These are phyloP conservation scores for Podarcis raffonei DNA, from an alignment of 2,113 vertebrate species.

Conservation along the genomic window DNA sequence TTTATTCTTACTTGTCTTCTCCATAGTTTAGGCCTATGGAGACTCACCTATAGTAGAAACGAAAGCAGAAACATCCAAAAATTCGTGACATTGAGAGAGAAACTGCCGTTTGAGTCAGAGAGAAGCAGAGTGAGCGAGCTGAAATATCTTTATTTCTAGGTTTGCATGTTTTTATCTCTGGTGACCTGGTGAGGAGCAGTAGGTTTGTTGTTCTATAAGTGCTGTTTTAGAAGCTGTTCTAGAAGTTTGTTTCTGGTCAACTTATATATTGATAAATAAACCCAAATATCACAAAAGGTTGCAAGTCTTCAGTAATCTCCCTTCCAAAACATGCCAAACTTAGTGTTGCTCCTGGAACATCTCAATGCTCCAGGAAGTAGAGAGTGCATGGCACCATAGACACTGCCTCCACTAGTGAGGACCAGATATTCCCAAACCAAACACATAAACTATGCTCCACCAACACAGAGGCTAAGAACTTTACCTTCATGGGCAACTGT, in stretches of 20 bases:
- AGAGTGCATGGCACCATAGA: background rate
- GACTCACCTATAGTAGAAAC: background rate
- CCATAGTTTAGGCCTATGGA: background rate
- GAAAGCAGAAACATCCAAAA: background rate
- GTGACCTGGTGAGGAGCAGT: too few species aligned
- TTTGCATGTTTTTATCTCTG: too few species aligned
- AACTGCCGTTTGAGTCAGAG: too few species aligned
- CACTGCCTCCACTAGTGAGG: background rate
- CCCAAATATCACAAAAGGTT: too few species aligned
- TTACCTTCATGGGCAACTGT: background rate
- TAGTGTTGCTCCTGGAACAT: background rate
- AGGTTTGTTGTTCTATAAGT: too few species aligned
- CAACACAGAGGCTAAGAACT: background rate
- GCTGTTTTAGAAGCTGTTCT: too few species aligned
- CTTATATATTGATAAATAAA: background rate
- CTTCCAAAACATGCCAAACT: background rate
- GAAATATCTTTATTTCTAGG: too few species aligned
- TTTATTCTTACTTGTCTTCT: background rate
- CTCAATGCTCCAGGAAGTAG: background rate
- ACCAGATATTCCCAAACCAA: background rate
- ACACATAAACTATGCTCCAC: background rate
- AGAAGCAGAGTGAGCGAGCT: too few species aligned
- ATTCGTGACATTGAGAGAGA: too few species aligned
- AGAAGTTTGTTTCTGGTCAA: background rate
- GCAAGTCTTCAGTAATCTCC: too few species aligned